Evolutionary conservation across 2,797 vertebrate species (phyloP).

Genomic region (Labroides dimidiatus): DNA sequence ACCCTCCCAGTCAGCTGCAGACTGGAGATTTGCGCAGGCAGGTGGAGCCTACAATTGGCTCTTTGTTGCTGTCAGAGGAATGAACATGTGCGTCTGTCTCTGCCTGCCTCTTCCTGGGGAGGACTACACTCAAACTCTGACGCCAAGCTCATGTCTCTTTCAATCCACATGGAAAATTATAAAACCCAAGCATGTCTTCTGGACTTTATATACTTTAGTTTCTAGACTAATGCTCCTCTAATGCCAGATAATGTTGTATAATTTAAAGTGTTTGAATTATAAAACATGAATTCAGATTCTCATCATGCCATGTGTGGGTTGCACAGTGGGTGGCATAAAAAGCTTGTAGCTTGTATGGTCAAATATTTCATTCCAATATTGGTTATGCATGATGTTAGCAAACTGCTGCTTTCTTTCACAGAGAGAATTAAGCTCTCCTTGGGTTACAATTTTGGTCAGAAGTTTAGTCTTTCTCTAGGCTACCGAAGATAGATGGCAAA

Average conservation of each 20-base stretch:
- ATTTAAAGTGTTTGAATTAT: slow-evolving; percentile 29
- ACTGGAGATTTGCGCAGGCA: slow-evolving; percentile 70
- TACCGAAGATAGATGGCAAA: background rate
- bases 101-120: slow-evolving; percentile 69
- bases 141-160: slow-evolving; percentile 61
- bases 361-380: slow-evolving; percentile 25
- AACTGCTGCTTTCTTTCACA: slow-evolving; percentile 24
- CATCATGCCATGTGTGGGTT: slow-evolving; percentile 9
- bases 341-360: slow-evolving; percentile 18
- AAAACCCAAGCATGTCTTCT: slow-evolving; percentile 43
- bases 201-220: slow-evolving; percentile 29
- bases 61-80: slow-evolving; percentile 81
- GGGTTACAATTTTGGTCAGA: background rate
- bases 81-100: slow-evolving; percentile 79
- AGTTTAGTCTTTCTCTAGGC: background rate
- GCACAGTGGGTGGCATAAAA: slow-evolving; percentile 41
- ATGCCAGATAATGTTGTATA: slow-evolving; percentile 7
- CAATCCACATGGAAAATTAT: slow-evolving; percentile 54
- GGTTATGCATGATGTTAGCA: slow-evolving; percentile 18
- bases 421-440: background rate
- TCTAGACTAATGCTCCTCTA: slow-evolving; percentile 16
- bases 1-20: slow-evolving; percentile 77
- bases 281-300: slow-evolving; percentile 47
- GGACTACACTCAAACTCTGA: slow-evolving; percentile 59
- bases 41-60: slow-evolving; percentile 83